Evolutionary conservation across 2,113 vertebrate species (phyloP), one percentile per base, ranked within the genome.

Genomic region (Cairina moschata): DNA sequence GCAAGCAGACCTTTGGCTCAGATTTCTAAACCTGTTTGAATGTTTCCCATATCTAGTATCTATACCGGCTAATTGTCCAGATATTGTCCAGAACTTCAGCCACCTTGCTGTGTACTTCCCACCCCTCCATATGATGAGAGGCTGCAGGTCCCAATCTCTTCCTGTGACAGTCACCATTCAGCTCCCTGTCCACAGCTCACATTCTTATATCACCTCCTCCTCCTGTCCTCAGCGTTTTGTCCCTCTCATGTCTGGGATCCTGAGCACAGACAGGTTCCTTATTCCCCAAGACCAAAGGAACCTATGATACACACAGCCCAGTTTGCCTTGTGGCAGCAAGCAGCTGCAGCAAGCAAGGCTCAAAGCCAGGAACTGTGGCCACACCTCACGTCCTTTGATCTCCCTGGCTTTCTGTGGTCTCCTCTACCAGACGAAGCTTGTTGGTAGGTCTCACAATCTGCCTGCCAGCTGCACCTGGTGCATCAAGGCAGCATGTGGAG

Each of bases 391-490:
- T 8, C 31, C 73, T 96, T 94, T 96, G 92, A 96, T 94, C 50
- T 11, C 18, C 25, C 63, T 9, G 69, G 8, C 54, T 55, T 72
- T 73, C 13, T 66, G 9, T 21, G 0, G 1, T 13, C 84, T 59
- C 14, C 32, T 3, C 66, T 16, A 34, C 85, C 72, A 95, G 94
- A 71, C 3, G 0, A 15, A 23, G 76, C 91, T 73, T 80, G 88
- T 68, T 44, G 52, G 83, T 13, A 18, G 46, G 71, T 50, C 79
- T 87, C 4, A 0, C 29, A 58, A 5, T 25, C 84, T 52, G 93
- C 78, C 92, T 1, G 26, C 95, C 87, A 66, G 88, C 92, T 52
- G 95, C 91, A 91, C 94, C 94, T 95, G 96, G 92, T 28, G 72
- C 72, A 3, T 74, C 74, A 7, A 66, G 50, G 34, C 3, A 0